Base-by-base conservation (phyloP, 2,113 vertebrate genomes). In the Morone chrysops region DNA sequence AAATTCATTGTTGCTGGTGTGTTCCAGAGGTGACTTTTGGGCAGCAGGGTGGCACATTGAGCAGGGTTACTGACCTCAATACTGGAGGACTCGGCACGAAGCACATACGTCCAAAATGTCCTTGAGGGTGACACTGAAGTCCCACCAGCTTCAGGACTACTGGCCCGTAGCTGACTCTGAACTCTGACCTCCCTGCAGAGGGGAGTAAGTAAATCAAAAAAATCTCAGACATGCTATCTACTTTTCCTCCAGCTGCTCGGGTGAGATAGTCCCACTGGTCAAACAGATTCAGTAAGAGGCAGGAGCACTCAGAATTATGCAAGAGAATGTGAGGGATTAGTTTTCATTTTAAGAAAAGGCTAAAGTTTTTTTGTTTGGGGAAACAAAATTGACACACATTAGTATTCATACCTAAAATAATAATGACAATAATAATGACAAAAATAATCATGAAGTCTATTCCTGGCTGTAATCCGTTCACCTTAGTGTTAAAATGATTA, bases 91-190 rank as follows among this genome's bases (percentile, higher is more conserved):
- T 72, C 57, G 0, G 80, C 48, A 45, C 73, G 71, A 59, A 70
- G 59, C 71, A 54, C 12, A 31, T 82, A 67, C 61, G 1, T 40
- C 57, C 7, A 60, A 81, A 65, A 60, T 7, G 61, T 70, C 85
- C 82, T 89, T 89, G 67, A 82, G 71, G 20, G 48, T 61, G 54
- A 75, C 60, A 71, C 60, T 63, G 70, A 90, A 81, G 31, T 67
- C 73, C 65, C 60, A 51, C 66, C 69, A 67, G 83, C 76, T 79
- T 41, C 68, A 45, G 77, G 65, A 73, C 72, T 51, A 25, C 78
- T 69, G 86, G 72, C 84, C 82, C 41, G 65, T 57, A 50, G 62
- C 82, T 62, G 68, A 68, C 78, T 78, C 47, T 70, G 78, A 88
- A 76, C 80, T 81, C 56, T 82, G 66, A 86, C 81, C 83, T 78